Conservation (phyloP, 1,140 invertebrate species). For the Eriocheir sinensis region DNA sequence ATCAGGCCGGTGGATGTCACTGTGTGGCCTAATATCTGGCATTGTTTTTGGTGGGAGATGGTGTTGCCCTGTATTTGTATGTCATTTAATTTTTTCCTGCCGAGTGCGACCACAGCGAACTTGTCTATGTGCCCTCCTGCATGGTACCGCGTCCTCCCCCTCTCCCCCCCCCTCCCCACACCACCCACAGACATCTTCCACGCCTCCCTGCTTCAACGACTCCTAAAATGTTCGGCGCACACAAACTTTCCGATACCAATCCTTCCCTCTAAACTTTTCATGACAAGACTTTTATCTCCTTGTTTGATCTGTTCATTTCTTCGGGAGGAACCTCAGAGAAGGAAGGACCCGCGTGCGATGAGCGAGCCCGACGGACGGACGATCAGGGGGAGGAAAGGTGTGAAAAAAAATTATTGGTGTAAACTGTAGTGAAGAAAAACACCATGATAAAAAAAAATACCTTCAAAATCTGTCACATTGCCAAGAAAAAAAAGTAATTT, state of each 20-base stretch:
- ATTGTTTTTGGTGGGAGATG: no score
- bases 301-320: constrained; percentile 16
- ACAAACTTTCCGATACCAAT: constrained; percentile 6
- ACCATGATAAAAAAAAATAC: not conserved
- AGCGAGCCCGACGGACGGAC: not conserved
- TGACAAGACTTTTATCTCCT: constrained; percentile 5
- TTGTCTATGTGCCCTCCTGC: no score
- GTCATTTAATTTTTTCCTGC: no score
- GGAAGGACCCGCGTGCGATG: not conserved
- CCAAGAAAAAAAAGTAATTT: no score
- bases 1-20: no score
- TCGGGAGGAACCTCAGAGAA: not conserved
- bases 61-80: no score
- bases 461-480: no score
- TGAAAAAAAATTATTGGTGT: not conserved
- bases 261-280: constrained; percentile 15
- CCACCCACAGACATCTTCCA: not conserved
- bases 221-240: not conserved
- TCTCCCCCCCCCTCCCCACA: not conserved
- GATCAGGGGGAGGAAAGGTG: not conserved
- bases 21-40: no score
- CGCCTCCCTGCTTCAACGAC: constrained; percentile 3
- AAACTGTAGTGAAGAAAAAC: not conserved
- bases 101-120: no score
- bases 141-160: not conserved